phyloP scores from a whole-genome alignment of 2,113 vertebrate genomes.

The Epinephelus cyanopodus region DNA sequence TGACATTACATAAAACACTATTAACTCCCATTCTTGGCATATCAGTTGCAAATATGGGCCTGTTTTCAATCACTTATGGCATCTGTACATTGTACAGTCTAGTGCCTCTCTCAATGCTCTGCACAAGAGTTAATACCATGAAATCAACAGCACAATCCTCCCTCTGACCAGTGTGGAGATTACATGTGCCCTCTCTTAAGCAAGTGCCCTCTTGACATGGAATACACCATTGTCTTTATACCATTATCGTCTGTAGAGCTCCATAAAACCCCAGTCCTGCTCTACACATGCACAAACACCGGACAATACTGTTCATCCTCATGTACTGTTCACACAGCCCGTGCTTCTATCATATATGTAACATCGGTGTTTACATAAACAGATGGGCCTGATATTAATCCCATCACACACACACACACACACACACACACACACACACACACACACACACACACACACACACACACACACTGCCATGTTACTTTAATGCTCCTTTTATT shows the following conservation, averaged over 20 bases:
- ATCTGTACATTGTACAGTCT: not conserved
- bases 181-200: slow-evolving; percentile 34
- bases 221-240: slow-evolving; percentile 36
- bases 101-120: not conserved
- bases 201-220: slow-evolving; percentile 44
- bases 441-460: not conserved
- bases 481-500: slow-evolving; percentile 49
- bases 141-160: slow-evolving; percentile 32
- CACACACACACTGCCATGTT: not conserved
- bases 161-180: slow-evolving; percentile 27
- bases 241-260: slow-evolving; percentile 22
- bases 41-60: not conserved
- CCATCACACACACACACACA: slow-evolving; percentile 6
- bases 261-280: not conserved
- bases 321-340: not conserved
- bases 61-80: not conserved
- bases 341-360: slow-evolving; percentile 15
- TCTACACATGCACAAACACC: not conserved
- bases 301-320: not conserved
- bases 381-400: slow-evolving; percentile 55
- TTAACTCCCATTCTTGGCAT: not conserved
- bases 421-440: not conserved
- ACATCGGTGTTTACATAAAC: slow-evolving; percentile 21
- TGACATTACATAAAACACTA: not conserved
- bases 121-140: slow-evolving; percentile 36